These are phyloP conservation scores for Tangara arthus DNA, from an alignment of 2,797 vertebrate species.

Conservation along the genomic window DNA sequence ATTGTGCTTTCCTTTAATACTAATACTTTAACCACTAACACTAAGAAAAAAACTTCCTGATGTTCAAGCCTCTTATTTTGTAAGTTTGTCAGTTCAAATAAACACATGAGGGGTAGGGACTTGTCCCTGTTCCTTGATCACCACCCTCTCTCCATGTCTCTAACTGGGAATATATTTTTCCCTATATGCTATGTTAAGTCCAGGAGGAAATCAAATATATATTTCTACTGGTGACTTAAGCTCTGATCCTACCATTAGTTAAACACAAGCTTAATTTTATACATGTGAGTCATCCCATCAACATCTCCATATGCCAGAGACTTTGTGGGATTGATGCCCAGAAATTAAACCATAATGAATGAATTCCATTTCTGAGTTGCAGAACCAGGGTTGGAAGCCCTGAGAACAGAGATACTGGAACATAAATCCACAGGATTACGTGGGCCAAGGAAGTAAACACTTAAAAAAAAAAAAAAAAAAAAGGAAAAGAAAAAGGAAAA, in stretches of 20 bases:
- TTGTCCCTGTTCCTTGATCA: neutral
- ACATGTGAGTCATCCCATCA: constrained; percentile 21
- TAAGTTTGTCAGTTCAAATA: neutral
- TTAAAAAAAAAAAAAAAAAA: neutral
- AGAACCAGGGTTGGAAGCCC: neutral
- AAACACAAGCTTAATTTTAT: constrained; percentile 28
- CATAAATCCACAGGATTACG: neutral
- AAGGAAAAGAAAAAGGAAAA: neutral
- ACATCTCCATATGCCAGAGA: neutral
- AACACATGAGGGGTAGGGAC: neutral
- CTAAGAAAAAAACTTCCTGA: neutral
- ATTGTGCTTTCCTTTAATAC: neutral
- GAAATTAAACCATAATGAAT: constrained; percentile 25
- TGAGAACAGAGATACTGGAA: neutral
- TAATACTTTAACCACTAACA: neutral
- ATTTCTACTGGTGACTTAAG: constrained; percentile 1
- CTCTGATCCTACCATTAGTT: constrained; percentile 17
- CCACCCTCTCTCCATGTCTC: neutral
- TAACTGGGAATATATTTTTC: neutral
- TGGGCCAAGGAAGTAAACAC: neutral
- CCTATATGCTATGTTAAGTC: neutral
- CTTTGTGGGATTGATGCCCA: constrained; percentile 9
- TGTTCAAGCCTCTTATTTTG: neutral
- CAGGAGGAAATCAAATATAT: neutral
- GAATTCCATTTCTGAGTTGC: neutral